Percentiles rank a stretch among this genome's conserved stretches.
Evolutionary conservation across 2,888 invertebrate species (phyloP).

Genomic region (Charanyca ferruginea): DNA sequence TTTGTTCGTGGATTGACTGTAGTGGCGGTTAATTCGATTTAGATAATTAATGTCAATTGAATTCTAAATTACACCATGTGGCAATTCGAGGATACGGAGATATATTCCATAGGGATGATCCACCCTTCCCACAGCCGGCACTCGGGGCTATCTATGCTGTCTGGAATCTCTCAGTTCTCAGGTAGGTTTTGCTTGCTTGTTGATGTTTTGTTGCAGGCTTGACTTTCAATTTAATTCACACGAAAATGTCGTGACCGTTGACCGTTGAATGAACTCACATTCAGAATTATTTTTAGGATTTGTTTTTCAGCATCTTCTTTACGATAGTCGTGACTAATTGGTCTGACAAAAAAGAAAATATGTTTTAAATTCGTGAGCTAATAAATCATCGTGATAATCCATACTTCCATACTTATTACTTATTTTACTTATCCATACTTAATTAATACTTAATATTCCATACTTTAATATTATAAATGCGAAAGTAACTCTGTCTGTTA

Average conservation of each 20-base stretch:
- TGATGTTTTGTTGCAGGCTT: conserved; percentile 26
- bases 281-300: conserved; percentile 4
- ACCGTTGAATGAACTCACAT: conserved; percentile 13
- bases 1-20: conserved; percentile 54
- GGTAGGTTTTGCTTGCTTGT: conserved; percentile 70
- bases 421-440: too few species aligned
- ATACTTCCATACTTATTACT: too few species aligned
- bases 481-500: too few species aligned
- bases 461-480: too few species aligned
- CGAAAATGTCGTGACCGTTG: too few species aligned
- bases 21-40: conserved; percentile 53
- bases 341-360: neutral
- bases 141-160: conserved; percentile 92
- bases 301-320: conserved; percentile 4
- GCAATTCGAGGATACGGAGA: conserved; percentile 94
- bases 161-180: conserved; percentile 87
- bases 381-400: conserved; percentile 8
- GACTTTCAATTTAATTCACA: conserved; percentile 8
- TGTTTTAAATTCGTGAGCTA: neutral
- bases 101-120: conserved; percentile 96
- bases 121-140: conserved; percentile 93
- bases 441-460: too few species aligned
- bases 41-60: conserved; percentile 59
- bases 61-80: conserved; percentile 87
- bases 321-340: neutral